Base-by-base conservation (phyloP, 2,797 vertebrate species). In the Threskiornis aethiopicus region DNA sequence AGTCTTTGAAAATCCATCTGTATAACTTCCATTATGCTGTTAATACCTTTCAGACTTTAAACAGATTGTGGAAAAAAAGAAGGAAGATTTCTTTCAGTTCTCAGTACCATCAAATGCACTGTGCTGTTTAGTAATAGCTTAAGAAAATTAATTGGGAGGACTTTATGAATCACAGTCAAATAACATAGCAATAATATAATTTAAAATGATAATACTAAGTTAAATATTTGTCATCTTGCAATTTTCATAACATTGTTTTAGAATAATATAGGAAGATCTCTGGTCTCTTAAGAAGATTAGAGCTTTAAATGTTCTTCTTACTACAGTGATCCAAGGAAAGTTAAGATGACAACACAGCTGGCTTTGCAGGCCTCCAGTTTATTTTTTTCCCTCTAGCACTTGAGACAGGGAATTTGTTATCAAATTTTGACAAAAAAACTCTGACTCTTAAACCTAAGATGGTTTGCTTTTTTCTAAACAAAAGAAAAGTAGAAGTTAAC, bases 31-130 rank as follows among this genome's bases (percentile, higher is more conserved):
- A 93, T 96, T 97, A 94, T 73, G n/a, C 64, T 86, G 62, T 84
- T 96, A 96, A 96, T 96, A 90, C 64, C 70, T 89, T 95, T 93
- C 65, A 91, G 81, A 83, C 69, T 92, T 95, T 84, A 97, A 98
- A 94, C 18, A 94, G 58, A 94, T 33, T 72, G 86, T 52, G 49
- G 14, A 7, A 37, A 78, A 92, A 90, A 61, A 77, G 25, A 67
- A 82, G 37, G 31, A 89, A 39, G n/a, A 55, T 37, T 94, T 93
- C 42, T 89, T 41, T 91, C 57, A 26, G 11, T 92, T 89, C 37
- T 90, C n/a, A 90, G 11, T 83, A 49, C 11, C 46, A 54, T 85
- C 39, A 86, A 86, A 64, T 49, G 28, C 20, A 79, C 55, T 84
- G 20, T 59, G 19, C 20, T 94, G 33, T 93, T 96, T 90, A 80